phyloP scores from a whole-genome alignment of 2,797 vertebrate species.

The Oreochromis mossambicus region DNA sequence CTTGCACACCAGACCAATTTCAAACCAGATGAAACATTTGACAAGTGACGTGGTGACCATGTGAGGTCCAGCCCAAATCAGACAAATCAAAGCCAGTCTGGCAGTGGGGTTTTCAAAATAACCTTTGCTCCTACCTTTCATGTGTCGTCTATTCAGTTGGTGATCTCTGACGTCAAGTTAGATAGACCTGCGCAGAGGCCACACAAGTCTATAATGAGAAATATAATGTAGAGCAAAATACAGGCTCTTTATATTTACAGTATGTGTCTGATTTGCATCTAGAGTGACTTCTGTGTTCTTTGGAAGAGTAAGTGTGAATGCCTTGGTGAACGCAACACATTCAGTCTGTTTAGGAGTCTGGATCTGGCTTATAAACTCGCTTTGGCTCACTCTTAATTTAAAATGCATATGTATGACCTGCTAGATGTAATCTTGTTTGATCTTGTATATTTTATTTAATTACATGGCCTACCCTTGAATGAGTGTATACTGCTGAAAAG shows the following conservation, averaged over 20 bases:
- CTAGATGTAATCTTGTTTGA: constrained; percentile 25
- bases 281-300: constrained; percentile 39
- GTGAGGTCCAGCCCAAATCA: constrained; percentile 46
- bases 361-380: constrained; percentile 37
- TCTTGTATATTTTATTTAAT: constrained; percentile 34
- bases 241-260: constrained; percentile 58
- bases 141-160: constrained; percentile 57
- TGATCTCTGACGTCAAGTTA: constrained; percentile 68
- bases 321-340: constrained; percentile 28
- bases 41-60: constrained; percentile 35
- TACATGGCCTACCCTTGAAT: constrained; percentile 25
- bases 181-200: constrained; percentile 58
- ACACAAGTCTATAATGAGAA: constrained; percentile 57
- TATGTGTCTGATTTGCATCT: constrained; percentile 52
- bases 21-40: constrained; percentile 46
- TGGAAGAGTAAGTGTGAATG: constrained; percentile 26
- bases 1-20: constrained; percentile 38
- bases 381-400: constrained; percentile 38
- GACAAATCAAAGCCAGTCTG: constrained; percentile 43
- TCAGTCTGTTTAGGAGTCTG: constrained; percentile 40
- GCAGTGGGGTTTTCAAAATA: constrained; percentile 48
- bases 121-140: constrained; percentile 19
- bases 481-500: constrained; percentile 3
- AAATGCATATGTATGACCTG: neutral
- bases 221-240: constrained; percentile 55